Base-by-base conservation (phyloP, 2,797 vertebrate species). In the Gouania willdenowi region DNA sequence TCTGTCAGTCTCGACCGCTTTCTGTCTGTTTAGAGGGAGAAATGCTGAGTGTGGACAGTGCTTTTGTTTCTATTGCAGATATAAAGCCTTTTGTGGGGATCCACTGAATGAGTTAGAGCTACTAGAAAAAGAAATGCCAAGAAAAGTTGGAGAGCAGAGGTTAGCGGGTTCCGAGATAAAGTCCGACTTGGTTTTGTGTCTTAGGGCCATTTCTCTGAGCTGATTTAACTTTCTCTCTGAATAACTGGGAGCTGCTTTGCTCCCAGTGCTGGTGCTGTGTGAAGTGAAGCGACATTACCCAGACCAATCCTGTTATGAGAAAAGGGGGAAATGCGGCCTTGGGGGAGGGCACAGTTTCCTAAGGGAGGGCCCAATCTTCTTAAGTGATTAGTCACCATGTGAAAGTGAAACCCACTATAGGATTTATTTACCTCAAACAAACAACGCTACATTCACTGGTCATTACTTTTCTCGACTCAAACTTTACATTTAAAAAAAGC, bases 301-400 rank as follows among this genome's bases (percentile, higher is more conserved):
- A 77, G 72, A 79, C 63, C 83, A 85, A 85, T 87, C 85, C 81
- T 86, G 82, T 88, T 88, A 88, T 76, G 62, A 60, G 67, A 70
- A 71, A n/a, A n/a, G 41, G 34, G 17, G 10, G 36, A 31, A 6
- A 0, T 2, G n/a, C 18, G 13, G 25, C 23, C 7, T n/a, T 11
- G 16, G 23, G 10, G 12, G 9, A 9, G 10, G 7, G 26, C n/a
- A 25, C 6, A 4, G 24, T 25, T 2, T 3, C 3, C 8, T 2
- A 13, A 18, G 23, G 44, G 60, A 7, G 48, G 43, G 33, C 4
- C 12, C 71, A 83, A 82, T 83, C 82, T 85, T 62, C 84, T 87
- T 86, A 86, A 82, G 85, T 77, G 73, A 84, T 86, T 86, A 84
- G 86, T 87, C 83, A 75, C 62, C 78, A 87, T 85, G 78, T 81